These are phyloP conservation scores for Erethizon dorsatum DNA, from an alignment of 2,797 vertebrate genomes.

Conservation along the genomic window DNA sequence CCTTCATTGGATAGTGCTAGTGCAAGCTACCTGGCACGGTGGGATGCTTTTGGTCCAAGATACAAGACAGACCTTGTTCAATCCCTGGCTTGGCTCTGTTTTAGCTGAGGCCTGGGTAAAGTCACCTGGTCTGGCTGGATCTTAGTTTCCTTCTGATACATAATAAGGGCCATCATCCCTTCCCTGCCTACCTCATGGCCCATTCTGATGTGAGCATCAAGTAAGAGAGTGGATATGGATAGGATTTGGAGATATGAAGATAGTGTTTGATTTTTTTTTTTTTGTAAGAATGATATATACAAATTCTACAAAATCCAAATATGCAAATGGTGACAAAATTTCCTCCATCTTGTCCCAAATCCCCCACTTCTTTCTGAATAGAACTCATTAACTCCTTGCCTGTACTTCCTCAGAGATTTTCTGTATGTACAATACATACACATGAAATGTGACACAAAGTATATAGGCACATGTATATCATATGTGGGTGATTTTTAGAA, in stretches of 20 bases:
- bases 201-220: neutral
- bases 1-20: rapidly evolving
- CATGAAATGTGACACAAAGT: neutral
- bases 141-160: neutral
- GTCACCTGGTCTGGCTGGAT: neutral
- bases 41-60: neutral
- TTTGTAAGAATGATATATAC: neutral
- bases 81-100: neutral
- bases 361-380: neutral
- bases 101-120: neutral
- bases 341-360: neutral
- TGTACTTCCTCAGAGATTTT: neutral
- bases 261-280: neutral
- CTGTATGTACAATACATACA: neutral
- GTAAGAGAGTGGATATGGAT: neutral
- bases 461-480: neutral
- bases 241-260: neutral
- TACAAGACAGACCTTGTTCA: neutral
- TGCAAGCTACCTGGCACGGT: neutral
- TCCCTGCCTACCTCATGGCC: neutral
- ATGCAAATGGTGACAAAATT: neutral
- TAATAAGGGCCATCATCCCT: neutral
- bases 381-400: neutral
- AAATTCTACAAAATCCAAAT: neutral
- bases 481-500: neutral